Percentiles rank a stretch among this genome's conserved stretches.
Conservation (phyloP, 2,113 vertebrate genomes). For the Myrmecophaga tridactyla region DNA sequence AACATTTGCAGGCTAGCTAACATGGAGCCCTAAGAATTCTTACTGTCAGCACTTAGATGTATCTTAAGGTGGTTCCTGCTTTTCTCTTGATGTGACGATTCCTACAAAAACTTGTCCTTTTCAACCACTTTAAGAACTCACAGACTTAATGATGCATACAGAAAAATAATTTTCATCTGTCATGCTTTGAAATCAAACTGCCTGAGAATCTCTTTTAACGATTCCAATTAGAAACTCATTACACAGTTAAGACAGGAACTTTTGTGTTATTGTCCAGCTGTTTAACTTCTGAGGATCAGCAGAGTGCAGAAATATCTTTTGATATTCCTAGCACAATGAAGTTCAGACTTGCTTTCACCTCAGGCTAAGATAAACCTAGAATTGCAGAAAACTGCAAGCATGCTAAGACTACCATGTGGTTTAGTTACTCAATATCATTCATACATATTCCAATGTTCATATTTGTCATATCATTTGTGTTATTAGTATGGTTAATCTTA, state of each 20-base stretch:
- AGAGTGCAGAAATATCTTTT: constrained; percentile 4
- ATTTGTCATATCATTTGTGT: background rate
- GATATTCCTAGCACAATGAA: background rate
- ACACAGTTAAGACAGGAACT: constrained; percentile 48
- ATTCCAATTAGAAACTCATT: constrained; percentile 28
- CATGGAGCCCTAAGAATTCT: background rate
- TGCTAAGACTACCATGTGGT: background rate
- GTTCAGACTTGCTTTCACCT: constrained; percentile 6
- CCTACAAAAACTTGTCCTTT: background rate
- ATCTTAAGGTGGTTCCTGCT: background rate
- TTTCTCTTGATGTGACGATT: background rate
- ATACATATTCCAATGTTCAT: background rate
- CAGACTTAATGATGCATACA: background rate
- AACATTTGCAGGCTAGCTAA: background rate
- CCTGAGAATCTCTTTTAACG: background rate
- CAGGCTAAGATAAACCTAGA: background rate
- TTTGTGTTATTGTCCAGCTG: background rate
- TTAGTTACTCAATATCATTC: background rate
- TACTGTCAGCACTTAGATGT: no score
- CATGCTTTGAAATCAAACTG: constrained; percentile 12
- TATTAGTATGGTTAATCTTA: background rate
- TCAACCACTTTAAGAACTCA: background rate
- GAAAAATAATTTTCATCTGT: constrained; percentile 38
- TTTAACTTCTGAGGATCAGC: background rate
- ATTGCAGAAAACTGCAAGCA: background rate